Base-by-base conservation (phyloP, 2,888 invertebrate species). In the Eupeodes latifasciatus region DNA sequence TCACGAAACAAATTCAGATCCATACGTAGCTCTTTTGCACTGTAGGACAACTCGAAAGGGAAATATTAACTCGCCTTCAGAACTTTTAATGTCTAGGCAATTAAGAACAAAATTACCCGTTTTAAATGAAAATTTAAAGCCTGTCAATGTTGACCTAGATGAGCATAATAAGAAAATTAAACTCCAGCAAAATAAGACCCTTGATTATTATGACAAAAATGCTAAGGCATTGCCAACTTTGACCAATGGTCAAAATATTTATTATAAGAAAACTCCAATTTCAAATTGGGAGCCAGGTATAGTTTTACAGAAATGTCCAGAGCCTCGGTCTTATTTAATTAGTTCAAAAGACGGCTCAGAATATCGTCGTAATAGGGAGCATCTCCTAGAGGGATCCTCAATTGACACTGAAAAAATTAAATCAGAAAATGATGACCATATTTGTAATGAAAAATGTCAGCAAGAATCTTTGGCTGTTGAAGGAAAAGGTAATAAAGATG, bases 1-100 rank as follows among this genome's bases (percentile, higher is more conserved):
- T 75, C 4, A 14, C 44, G 75, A 67, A 49, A 53, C 74, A n/a
- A 51, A 69, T 27, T 34, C 81, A 1, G 81, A 81, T 67, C 74
- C 75, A 9, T 75, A 75, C 12, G 59, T 81, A 0, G 81, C 66
- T n/a, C 59, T 81, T 10, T 61, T 81, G 12, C 81, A 75, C 9
- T 81, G 67, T 11, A 49, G 75, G n/a, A 67, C 59, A 14, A 75
- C 72, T 9, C 55, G 34, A 2, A 66, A 81, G 27, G 53, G 57
- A 27, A 57, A 66, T 27, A 12, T 81, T 34, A 40, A 81, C 47
- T 74, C 80, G 10, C 74, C 81, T 11, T 66, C 59, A 0, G 59
- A 81, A 40, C 55, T 81, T 16, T 40, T 75, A 34, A 81, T 81
- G 81, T 74, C 67, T 1, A 16, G 57, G 5, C n/a, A 53, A 14